Evolutionary conservation across 1,140 invertebrate genomes (phyloP), one percentile per base, ranked within the genome.

Genomic region (Camponotus vicinus): DNA sequence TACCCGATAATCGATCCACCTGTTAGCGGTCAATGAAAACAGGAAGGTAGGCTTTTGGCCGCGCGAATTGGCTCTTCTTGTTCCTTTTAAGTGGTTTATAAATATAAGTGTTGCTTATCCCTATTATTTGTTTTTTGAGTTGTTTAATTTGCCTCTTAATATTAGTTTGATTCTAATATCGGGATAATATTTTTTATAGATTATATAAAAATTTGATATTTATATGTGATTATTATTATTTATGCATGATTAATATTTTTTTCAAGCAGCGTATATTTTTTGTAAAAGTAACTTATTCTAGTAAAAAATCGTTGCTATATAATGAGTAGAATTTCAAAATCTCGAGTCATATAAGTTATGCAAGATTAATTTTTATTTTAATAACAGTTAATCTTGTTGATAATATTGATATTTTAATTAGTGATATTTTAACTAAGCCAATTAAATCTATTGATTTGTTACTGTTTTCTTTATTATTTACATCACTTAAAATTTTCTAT

Each of bases 21-120:
- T 88, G 86, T 89, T 89, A 85, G 9, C 75, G 69, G 61, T 88
- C 86, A 70, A 79, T 89, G 80, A 89, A 67, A 89, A 70, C 64
- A 83, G 59, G 3, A 88, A 85, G 88, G 82, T 89, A 89, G 52
- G 64, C n/a, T 49, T 45, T 73, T 55, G 18, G 18, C 49, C 49
- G 49, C 49, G 49, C 15, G 49, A 57, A 18, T 49, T 37, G 15
- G 55, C 6, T 76, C 11, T 57, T 42, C 8, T 59, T 69, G 13
- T 49, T 78, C 6, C 21, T 64, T 18, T 32, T 61, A 27, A 61
- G 9, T 21, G 27, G 18, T 66, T 3, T 52, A 15, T 5, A 52
- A 0, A 18, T 52, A 49, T 49, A 49, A 49, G 21, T 27, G 27
- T n/a, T 40, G 0, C n/a, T 42, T 49, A 0, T 45, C 21, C n/a